A percentile compares a stretch with the other conserved stretches of the same genome.
phyloP scores from a whole-genome alignment of 2,113 vertebrate genomes.

The Urocitellus parryii region DNA sequence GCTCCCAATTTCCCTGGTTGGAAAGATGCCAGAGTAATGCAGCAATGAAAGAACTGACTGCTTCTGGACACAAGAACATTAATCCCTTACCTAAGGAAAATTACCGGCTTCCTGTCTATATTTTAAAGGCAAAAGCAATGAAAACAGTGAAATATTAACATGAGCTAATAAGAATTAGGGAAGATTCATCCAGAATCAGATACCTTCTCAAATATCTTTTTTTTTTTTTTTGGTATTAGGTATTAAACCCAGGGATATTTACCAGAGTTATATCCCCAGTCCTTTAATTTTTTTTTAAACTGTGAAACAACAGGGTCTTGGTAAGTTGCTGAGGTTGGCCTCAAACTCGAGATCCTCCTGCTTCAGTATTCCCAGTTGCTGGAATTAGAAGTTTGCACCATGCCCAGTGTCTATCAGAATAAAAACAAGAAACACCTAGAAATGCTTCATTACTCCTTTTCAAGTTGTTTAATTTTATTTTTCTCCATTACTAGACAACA shows the following conservation, averaged over 20 bases:
- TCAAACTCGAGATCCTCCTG: too few species aligned
- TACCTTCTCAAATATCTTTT: neutral
- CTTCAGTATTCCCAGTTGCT: too few species aligned
- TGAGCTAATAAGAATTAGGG: neutral
- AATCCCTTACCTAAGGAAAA: conserved; percentile 17
- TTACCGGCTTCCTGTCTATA: neutral
- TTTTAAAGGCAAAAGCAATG: conserved; percentile 54
- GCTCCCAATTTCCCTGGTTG: conserved; percentile 13
- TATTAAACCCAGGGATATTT: too few species aligned
- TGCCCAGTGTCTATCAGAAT: neutral
- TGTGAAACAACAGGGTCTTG: too few species aligned
- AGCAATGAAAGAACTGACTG: neutral
- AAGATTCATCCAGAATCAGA: neutral
- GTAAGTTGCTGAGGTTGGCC: too few species aligned
- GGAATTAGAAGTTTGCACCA: too few species aligned
- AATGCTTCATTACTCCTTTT: neutral
- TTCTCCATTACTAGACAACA: conserved; percentile 12
- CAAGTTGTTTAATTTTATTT: conserved; percentile 37
- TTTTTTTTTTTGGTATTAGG: too few species aligned
- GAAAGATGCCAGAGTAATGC: neutral
- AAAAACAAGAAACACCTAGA: neutral
- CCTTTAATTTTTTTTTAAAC: too few species aligned
- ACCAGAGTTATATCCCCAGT: too few species aligned
- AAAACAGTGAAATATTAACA: neutral
- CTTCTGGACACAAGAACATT: neutral